Percentiles rank a stretch among this genome's conserved stretches.
phyloP scores from a whole-genome alignment of 2,888 invertebrate genomes.

The Conchocele bisecta region DNA sequence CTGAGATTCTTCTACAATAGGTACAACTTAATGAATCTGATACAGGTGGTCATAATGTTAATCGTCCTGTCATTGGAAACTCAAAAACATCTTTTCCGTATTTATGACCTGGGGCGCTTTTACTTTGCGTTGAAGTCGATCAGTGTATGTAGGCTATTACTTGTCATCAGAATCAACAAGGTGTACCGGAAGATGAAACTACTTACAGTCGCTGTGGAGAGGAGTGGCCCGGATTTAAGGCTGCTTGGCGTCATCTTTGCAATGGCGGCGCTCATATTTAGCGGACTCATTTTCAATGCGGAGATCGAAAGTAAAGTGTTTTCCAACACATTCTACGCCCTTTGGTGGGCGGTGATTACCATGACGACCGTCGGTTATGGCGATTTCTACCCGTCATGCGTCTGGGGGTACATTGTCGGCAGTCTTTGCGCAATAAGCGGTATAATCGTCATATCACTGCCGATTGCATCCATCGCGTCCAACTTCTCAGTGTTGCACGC shows the following conservation, averaged over 20 bases:
- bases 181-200: conserved; percentile 68
- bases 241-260: conserved; percentile 65
- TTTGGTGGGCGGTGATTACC: conserved; percentile 73
- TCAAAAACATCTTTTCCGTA: conserved; percentile 22
- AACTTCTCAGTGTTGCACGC: conserved; percentile 69
- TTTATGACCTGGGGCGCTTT: conserved; percentile 34
- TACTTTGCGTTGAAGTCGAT: conserved; percentile 59
- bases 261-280: conserved; percentile 67
- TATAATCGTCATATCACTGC: conserved; percentile 67
- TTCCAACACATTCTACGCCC: conserved; percentile 54
- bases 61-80: conserved; percentile 34
- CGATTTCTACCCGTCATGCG: conserved; percentile 62
- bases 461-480: conserved; percentile 74
- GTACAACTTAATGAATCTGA: conserved; percentile 62
- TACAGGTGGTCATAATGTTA: conserved; percentile 60
- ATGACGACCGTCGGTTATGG: conserved; percentile 76
- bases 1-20: conserved; percentile 46
- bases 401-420: conserved; percentile 68
- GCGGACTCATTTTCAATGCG: conserved; percentile 65
- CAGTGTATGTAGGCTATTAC: conserved; percentile 61
- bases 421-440: conserved; percentile 70
- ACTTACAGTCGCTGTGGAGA: conserved; percentile 62
- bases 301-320: conserved; percentile 63
- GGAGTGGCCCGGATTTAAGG: conserved; percentile 59
- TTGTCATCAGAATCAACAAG: conserved; percentile 66